These are phyloP conservation scores for Brachycybe producta DNA, from an alignment of 2,888 invertebrate genomes.

Conservation along the genomic window DNA sequence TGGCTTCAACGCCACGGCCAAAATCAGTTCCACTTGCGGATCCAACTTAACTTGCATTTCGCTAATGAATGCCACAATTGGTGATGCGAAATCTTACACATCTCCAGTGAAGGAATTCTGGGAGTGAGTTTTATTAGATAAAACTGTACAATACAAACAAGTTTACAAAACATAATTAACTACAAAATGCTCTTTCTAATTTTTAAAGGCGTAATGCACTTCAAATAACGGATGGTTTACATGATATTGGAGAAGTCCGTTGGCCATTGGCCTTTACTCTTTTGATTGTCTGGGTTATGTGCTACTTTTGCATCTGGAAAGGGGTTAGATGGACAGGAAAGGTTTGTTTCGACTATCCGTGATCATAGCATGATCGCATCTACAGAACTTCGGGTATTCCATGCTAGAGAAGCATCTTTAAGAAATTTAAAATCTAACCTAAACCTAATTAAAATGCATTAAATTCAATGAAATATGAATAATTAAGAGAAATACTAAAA, in stretches of 20 bases:
- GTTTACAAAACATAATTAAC: no score
- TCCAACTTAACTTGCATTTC: conserved; percentile 23
- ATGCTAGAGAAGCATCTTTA: not conserved
- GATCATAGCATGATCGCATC: not conserved
- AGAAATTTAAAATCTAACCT: not conserved
- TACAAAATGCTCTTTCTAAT: not conserved
- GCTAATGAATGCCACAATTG: conserved; percentile 47
- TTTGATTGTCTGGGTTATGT: conserved; percentile 62
- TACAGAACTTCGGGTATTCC: not conserved
- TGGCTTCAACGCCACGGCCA: conserved; percentile 44
- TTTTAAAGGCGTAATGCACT: conserved; percentile 57
- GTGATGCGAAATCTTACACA: conserved; percentile 13
- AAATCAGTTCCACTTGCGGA: conserved; percentile 27
- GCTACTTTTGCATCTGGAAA: conserved; percentile 75
- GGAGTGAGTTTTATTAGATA: conserved; percentile 62
- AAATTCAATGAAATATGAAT: not conserved
- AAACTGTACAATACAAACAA: no score
- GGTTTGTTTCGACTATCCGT: conserved; percentile 36
- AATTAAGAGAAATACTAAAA: no score
- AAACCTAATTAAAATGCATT: not conserved
- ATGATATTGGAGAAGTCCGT: conserved; percentile 58
- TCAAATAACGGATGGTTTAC: conserved; percentile 54
- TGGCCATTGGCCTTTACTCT: conserved; percentile 72
- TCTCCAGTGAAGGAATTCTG: conserved; percentile 92
- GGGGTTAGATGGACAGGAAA: conserved; percentile 82